A percentile compares a stretch with the other conserved stretches of the same genome.
Conservation (phyloP, 2,113 vertebrate species). For the Noturus placidus region DNA sequence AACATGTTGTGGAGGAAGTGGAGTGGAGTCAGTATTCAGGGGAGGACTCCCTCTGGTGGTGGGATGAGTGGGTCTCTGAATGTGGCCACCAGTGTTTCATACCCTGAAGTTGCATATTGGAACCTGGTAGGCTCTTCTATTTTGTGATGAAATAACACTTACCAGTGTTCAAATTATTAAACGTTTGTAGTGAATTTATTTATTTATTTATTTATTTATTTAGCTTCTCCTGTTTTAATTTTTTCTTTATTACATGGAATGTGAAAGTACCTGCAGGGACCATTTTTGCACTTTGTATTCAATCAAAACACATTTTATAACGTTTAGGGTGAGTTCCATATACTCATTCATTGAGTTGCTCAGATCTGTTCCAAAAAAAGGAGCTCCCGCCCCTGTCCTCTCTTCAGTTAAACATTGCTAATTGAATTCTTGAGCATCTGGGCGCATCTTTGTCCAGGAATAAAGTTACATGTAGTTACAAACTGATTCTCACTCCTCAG, state of each 20-base stretch:
- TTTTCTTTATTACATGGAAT: not conserved
- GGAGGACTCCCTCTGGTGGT: too few species aligned
- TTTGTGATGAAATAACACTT: not conserved
- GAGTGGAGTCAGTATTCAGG: too few species aligned
- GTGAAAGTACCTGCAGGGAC: not conserved
- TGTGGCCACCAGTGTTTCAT: not conserved
- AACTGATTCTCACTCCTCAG: constrained; percentile 61
- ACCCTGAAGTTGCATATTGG: not conserved
- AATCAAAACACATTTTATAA: not conserved
- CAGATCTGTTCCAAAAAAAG: not conserved
- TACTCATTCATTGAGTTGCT: not conserved
- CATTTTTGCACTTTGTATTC: not conserved
- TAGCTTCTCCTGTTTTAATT: not conserved
- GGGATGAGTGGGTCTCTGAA: too few species aligned
- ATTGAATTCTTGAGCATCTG: not conserved
- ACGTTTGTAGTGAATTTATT: not conserved
- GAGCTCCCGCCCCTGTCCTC: not conserved
- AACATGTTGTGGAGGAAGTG: too few species aligned
- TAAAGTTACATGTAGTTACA: not conserved
- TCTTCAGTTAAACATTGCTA: not conserved
- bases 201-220: not conserved
- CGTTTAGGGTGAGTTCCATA: not conserved
- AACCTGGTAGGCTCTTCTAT: not conserved
- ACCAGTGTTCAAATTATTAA: not conserved
- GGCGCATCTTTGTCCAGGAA: not conserved